These are phyloP conservation scores for Heliconius cydno DNA, from an alignment of 2,888 invertebrate species.

Conservation along the genomic window DNA sequence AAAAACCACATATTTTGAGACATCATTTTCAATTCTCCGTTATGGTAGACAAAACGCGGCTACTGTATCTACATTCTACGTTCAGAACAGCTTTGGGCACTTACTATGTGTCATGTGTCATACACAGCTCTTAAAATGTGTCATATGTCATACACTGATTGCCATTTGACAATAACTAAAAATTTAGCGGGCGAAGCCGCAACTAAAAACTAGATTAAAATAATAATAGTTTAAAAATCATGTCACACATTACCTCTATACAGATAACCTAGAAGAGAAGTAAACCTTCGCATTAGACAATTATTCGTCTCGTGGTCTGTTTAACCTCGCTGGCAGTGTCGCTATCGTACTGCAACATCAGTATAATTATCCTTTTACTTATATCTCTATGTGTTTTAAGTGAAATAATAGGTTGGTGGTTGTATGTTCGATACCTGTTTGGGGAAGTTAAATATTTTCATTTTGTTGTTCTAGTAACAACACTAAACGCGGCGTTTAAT, in stretches of 20 bases:
- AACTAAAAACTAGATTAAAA: no score
- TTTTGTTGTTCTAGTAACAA: not conserved
- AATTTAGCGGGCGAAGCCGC: not conserved
- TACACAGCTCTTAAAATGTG: no score
- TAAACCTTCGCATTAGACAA: slow-evolving; percentile 25
- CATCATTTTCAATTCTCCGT: no score
- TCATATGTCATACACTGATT: no score
- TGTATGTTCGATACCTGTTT: not conserved
- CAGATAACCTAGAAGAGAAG: slow-evolving; percentile 23
- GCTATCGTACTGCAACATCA: slow-evolving; percentile 12
- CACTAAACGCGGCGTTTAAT: not conserved
- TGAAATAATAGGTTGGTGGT: not conserved
- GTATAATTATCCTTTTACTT: slow-evolving; percentile 18
- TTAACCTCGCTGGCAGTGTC: slow-evolving; percentile 21
- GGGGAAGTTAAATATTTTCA: not conserved
- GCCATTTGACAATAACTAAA: not conserved
- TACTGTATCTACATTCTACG: not conserved
- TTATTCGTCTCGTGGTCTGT: slow-evolving; percentile 27
- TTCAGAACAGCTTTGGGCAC: not conserved
- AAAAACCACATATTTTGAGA: no score
- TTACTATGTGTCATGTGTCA: not conserved
- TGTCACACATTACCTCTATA: not conserved
- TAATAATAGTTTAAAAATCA: not conserved
- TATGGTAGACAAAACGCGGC: not conserved
- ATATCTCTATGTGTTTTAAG: not conserved